These are phyloP conservation scores for Bombus polaris DNA, from an alignment of 1,140 invertebrate species.

Conservation along the genomic window DNA sequence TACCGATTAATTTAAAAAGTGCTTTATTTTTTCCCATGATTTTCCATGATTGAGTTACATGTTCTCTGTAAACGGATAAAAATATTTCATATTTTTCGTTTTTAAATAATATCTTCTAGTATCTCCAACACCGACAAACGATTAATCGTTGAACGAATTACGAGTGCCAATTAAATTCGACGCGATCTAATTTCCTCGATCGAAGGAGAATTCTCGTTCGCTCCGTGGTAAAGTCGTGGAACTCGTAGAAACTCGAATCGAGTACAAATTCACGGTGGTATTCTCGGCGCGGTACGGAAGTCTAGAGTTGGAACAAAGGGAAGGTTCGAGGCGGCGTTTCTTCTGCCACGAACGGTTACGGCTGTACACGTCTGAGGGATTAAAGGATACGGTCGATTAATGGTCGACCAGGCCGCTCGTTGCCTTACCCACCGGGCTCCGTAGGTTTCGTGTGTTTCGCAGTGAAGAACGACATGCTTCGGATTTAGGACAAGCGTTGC, in stretches of 20 bases:
- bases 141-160: not conserved
- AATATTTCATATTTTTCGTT: too few species aligned
- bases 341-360: constrained; percentile 30
- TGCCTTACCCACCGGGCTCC: constrained; percentile 25
- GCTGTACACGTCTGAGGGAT: constrained; percentile 43
- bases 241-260: not conserved
- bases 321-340: constrained; percentile 29
- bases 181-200: not conserved
- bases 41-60: too few species aligned
- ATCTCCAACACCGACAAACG: not conserved
- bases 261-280: not conserved
- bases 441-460: constrained; percentile 41
- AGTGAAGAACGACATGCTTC: constrained; percentile 41
- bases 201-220: too few species aligned
- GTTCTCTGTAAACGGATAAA: too few species aligned
- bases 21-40: too few species aligned
- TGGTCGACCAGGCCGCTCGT: constrained; percentile 35
- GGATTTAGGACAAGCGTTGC: constrained; percentile 59
- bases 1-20: not conserved
- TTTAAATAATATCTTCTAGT: too few species aligned
- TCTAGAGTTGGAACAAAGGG: constrained; percentile 37
- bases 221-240: not conserved
- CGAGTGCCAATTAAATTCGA: not conserved
- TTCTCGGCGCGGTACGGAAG: constrained; percentile 6
- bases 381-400: constrained; percentile 56